These are phyloP conservation scores for Hiodon alosoides DNA, from an alignment of 2,113 vertebrate genomes.

Conservation along the genomic window DNA sequence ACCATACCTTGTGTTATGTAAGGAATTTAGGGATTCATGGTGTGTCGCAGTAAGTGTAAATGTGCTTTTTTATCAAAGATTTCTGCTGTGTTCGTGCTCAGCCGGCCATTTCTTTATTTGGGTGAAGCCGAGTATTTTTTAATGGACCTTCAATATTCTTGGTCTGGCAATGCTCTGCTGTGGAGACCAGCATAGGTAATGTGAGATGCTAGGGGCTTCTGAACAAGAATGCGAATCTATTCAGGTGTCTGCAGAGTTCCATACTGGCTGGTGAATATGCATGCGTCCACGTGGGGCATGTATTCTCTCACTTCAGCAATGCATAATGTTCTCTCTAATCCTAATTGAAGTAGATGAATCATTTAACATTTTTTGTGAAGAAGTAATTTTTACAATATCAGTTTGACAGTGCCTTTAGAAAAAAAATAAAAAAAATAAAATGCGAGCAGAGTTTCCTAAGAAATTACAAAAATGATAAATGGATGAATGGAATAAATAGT, in stretches of 20 bases:
- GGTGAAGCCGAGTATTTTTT: background rate
- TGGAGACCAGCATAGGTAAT: background rate
- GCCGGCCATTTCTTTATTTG: background rate
- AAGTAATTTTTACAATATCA: conserved; percentile 21
- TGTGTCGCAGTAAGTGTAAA: background rate
- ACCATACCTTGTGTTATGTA: background rate
- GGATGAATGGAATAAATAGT: conserved; percentile 9
- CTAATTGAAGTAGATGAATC: conserved; percentile 23
- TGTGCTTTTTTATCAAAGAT: background rate
- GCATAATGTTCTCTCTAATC: conserved; percentile 8
- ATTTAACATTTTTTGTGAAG: conserved; percentile 24
- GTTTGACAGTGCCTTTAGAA: conserved; percentile 23
- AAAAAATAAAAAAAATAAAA: background rate
- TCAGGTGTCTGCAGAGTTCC: conserved; percentile 8
- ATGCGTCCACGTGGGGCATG: conserved; percentile 2
- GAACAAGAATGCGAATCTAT: background rate
- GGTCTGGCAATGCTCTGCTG: background rate
- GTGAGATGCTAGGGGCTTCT: background rate
- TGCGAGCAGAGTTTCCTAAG: background rate
- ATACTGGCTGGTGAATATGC: conserved; percentile 7
- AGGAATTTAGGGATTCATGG: background rate
- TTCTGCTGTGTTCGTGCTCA: background rate
- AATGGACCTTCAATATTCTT: background rate
- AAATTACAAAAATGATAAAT: conserved; percentile 14
- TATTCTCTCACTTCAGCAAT: background rate